Conservation (phyloP, 2,888 invertebrate species). For the Lasioglossum morio region DNA sequence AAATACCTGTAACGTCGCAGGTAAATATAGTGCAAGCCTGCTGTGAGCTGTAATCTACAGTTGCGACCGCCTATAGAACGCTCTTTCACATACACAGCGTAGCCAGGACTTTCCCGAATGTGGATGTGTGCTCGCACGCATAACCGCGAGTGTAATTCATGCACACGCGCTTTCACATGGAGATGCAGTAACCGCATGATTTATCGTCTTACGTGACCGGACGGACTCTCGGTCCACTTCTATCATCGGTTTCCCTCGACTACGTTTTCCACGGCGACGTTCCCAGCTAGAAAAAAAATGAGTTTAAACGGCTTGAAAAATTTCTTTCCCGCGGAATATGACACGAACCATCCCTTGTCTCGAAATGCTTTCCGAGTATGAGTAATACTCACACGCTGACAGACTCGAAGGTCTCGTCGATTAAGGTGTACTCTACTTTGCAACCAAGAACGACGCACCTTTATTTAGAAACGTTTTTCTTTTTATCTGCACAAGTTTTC, state of each 20-base stretch:
- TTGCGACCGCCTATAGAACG: neutral
- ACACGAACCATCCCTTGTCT: neutral
- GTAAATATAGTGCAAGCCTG: neutral
- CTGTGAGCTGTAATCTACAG: neutral
- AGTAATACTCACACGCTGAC: neutral
- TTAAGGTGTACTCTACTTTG: neutral
- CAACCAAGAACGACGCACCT: neutral
- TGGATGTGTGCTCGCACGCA: neutral
- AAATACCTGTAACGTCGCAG: neutral
- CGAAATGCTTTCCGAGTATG: neutral
- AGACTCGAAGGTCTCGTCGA: neutral
- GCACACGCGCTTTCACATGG: slow-evolving; percentile 41
- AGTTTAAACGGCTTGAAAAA: slow-evolving; percentile 44
- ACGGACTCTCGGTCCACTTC: slow-evolving; percentile 61
- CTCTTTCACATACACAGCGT: neutral
- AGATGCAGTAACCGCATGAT: slow-evolving; percentile 65
- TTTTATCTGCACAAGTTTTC: too few relatives aligned
- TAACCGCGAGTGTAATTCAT: slow-evolving; percentile 48
- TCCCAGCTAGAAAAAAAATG: slow-evolving; percentile 39
- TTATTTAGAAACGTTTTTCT: neutral
- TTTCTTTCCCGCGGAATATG: slow-evolving; percentile 28
- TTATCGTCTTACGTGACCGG: slow-evolving; percentile 71
- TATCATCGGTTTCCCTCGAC: slow-evolving; percentile 64
- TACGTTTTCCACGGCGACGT: slow-evolving; percentile 11
- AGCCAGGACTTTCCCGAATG: slow-evolving; percentile 11